Evolutionary conservation across 2,888 invertebrate genomes (phyloP), one percentile per base, ranked within the genome.

Genomic region (Alviniconcha strummeri): DNA sequence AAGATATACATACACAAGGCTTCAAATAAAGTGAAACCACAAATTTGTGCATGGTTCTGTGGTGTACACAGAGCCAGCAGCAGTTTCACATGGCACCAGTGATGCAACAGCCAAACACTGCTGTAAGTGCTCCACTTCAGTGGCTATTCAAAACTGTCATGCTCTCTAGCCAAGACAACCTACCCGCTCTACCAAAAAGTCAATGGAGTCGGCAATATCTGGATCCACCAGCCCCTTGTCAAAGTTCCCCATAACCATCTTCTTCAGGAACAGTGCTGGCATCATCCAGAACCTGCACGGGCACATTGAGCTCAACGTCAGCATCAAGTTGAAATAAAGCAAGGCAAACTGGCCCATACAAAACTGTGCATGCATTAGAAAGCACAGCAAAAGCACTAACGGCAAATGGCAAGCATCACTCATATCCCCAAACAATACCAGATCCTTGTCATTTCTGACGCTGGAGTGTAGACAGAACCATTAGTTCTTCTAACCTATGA

Each of bases 141-240:
- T 36, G 36, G 36, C 36, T 36, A 36, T 36, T 36, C 36, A 36
- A 36, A 36, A 36, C 36, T 36, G 36, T 36, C 36, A 36, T 36
- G 36, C 36, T 36, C 1, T 36, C 36, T 36, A 36, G 36, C 36
- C 36, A 36, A 36, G 36, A 36, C 60, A 60, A 74, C 80, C 84
- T 95, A 97, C 97, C 94, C 96, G 95, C 94, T 97, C 97, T 52
- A 97, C 97, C 96, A 98, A 97, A 92, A 98, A 98, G 93, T 98
- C 97, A 87, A 97, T 96, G 60, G 97, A 96, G 91, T 97, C 96
- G 60, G 96, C 96, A 91, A 97, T 97, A 88, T 96, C 95, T 72
- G 95, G 95, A 92, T 97, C 97, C 75, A 92, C 90, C 57, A 90
- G 85, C 5, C 96, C 95, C 93, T 96, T 96, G 80, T 96, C 96